These are phyloP conservation scores for Hirundo rustica DNA, from an alignment of 2,797 vertebrate genomes.

Conservation along the genomic window DNA sequence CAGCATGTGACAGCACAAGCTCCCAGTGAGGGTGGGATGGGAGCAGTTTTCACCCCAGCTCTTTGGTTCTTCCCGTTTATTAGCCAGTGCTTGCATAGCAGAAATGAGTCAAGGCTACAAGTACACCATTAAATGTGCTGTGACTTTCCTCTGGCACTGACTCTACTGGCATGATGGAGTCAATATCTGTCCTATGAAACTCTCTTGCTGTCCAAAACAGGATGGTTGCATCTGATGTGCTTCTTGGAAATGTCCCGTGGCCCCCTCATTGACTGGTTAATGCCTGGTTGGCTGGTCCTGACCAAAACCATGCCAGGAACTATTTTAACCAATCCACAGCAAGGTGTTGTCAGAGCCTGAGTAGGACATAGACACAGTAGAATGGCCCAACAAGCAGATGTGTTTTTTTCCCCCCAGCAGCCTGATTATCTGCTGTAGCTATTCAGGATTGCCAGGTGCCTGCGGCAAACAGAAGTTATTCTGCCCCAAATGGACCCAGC, in stretches of 20 bases:
- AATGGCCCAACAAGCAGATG: background rate
- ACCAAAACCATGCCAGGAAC: background rate
- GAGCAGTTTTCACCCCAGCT: background rate
- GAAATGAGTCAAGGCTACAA: background rate
- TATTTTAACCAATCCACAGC: background rate
- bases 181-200: background rate
- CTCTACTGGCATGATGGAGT: background rate
- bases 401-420: rapidly evolving
- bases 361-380: rapidly evolving
- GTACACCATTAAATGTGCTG: background rate
- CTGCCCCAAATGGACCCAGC: background rate
- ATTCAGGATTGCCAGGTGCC: background rate
- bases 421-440: background rate
- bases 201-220: background rate
- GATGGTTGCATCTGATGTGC: background rate
- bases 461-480: background rate
- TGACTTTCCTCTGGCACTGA: background rate
- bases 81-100: background rate
- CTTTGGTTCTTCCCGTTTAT: background rate
- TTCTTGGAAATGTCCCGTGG: background rate
- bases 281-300: background rate
- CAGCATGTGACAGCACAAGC: background rate
- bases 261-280: rapidly evolving
- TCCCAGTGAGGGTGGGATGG: background rate
- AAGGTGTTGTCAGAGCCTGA: background rate